Evolutionary conservation across 2,113 vertebrate genomes (phyloP), one percentile per base, ranked within the genome.

Genomic region (Egretta garzetta): DNA sequence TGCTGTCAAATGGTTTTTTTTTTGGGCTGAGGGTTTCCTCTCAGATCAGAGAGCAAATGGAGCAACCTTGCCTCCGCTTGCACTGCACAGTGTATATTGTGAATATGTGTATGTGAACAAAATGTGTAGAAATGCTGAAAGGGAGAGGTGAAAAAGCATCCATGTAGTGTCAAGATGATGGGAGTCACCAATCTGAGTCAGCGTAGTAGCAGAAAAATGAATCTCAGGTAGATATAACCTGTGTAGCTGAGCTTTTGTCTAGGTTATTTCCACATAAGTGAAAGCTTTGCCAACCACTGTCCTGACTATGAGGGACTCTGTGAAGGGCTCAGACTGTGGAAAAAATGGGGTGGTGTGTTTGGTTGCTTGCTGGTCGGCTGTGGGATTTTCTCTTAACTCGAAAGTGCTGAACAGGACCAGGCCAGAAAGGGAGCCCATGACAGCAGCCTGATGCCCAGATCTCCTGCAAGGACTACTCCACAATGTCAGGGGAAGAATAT

Each of bases 281-380:
- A 52, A 58, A 80, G 33, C 30, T 39, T 64, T 77, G 55, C 35
- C n/a, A 66, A 11, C 11, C 19, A 4, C 35, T 62, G 13, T 53
- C 26, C 30, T 1, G 7, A 26, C n/a, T 32, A 8, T 1, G 4
- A 32, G 13, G 28, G 20, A 45, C 11, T 20, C 3, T 6, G 14
- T 58, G 56, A 76, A 76, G 39, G 58, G 18, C 52, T 83, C 23
- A 18, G 32, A 32, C 6, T 28, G 18, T 14, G 18, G n/a, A 4
- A 41, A 13, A 43, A 76, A 39, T 2, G 2, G 1, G 3, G 1
- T 72, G 21, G 8, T 30, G 19, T 24, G 28, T 67, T 50, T 27
- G 72, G 12, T 43, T 60, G 53, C 7, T 33, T 26, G 6, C 10
- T 68, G 17, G 26, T 66, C 53, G 23, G 7, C 15, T 66, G 26